Evolutionary conservation across 1,140 invertebrate species (phyloP).

Genomic region (Sitobion miscanthi): DNA sequence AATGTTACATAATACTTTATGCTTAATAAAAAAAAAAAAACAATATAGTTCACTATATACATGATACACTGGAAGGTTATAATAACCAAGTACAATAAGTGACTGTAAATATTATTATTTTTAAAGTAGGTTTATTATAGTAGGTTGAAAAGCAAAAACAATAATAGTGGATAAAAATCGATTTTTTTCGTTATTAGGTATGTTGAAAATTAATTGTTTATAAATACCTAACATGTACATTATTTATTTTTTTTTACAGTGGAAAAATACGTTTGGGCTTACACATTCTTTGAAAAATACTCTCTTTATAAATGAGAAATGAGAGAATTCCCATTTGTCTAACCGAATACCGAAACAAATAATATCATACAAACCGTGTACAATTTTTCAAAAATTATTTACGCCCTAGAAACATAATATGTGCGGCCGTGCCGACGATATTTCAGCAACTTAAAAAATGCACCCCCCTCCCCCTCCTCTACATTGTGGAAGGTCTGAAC

Average conservation of each 20-base stretch:
- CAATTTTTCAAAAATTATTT: constrained; percentile 20
- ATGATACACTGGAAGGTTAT: not conserved
- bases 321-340: not conserved
- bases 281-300: not conserved
- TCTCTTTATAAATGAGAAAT: constrained; percentile 6
- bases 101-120: not conserved
- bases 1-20: not conserved
- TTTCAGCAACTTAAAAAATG: constrained; percentile 27
- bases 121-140: too few species aligned
- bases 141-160: not conserved
- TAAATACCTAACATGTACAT: not conserved
- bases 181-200: not conserved
- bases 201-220: not conserved
- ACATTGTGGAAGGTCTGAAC: not conserved
- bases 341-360: constrained; percentile 14
- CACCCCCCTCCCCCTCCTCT: not conserved
- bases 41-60: not conserved
- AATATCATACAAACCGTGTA: not conserved
- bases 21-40: not conserved
- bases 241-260: not conserved
- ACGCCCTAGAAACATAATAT: constrained; percentile 16
- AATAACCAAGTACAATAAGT: not conserved
- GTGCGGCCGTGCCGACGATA: not conserved
- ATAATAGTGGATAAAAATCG: not conserved
- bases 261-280: not conserved